phyloP scores from a whole-genome alignment of 2,888 invertebrate species.

The Zele albiditarsus region DNA sequence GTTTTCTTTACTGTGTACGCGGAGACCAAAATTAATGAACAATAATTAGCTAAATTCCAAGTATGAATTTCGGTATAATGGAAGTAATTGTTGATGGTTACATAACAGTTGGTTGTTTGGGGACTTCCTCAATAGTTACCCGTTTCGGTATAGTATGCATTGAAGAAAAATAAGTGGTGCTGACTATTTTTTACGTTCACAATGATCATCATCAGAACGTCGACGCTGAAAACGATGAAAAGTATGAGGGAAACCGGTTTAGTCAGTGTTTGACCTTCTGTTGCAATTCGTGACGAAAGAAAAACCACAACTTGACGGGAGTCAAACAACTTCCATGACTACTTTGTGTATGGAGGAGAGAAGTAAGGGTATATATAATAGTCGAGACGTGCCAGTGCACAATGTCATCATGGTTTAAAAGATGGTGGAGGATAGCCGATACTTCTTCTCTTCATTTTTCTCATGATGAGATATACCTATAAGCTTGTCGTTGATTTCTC shows the following conservation, averaged over 20 bases:
- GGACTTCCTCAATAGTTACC: background rate
- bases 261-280: constrained; percentile 35
- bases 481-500: constrained; percentile 14
- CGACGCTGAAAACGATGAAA: constrained; percentile 11
- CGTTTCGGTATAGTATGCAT: background rate
- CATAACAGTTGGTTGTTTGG: background rate
- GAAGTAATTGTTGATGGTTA: background rate
- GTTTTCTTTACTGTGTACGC: background rate
- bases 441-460: background rate
- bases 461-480: background rate
- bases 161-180: constrained; percentile 12
- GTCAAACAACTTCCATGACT: constrained; percentile 2
- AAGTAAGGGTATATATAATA: background rate
- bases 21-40: background rate
- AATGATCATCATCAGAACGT: constrained; percentile 6
- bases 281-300: constrained; percentile 27
- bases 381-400: background rate
- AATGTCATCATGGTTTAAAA: background rate
- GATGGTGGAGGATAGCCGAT: background rate
- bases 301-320: constrained; percentile 26
- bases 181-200: background rate
- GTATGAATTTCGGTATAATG: background rate
- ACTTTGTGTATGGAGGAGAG: background rate
- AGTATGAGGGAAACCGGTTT: constrained; percentile 38
- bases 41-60: background rate